phyloP scores from a whole-genome alignment of 2,888 invertebrate species.

The Tuta absoluta region DNA sequence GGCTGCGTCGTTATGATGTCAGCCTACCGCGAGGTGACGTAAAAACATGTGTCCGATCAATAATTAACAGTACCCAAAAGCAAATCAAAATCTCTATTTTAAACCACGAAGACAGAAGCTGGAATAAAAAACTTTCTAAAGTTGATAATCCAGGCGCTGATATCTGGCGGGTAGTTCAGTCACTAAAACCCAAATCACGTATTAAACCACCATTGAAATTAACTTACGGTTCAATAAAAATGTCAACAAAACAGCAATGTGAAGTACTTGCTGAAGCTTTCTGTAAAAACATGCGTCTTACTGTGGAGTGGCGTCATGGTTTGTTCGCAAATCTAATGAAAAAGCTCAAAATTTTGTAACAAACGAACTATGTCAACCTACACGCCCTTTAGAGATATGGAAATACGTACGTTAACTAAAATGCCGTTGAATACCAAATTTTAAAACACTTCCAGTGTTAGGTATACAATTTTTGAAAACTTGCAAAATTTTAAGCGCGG shows the following conservation, averaged over 20 bases:
- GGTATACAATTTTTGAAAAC: too few relatives aligned
- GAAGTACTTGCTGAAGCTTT: slow-evolving; percentile 24
- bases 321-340: slow-evolving; percentile 14
- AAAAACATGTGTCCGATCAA: slow-evolving; percentile 11
- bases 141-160: slow-evolving; percentile 27
- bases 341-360: neutral
- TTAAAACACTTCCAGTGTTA: too few relatives aligned
- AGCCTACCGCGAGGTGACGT: neutral
- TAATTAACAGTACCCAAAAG: slow-evolving; percentile 13
- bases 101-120: slow-evolving; percentile 15
- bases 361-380: neutral
- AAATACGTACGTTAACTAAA: slow-evolving; percentile 17
- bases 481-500: too few relatives aligned
- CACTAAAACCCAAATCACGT: slow-evolving; percentile 5
- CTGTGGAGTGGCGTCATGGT: slow-evolving; percentile 15
- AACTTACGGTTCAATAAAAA: slow-evolving; percentile 10
- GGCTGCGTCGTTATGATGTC: slow-evolving; percentile 5
- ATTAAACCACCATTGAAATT: slow-evolving; percentile 23
- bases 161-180: slow-evolving; percentile 24
- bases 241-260: slow-evolving; percentile 18
- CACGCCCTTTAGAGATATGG: neutral
- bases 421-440: too few relatives aligned
- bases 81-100: slow-evolving; percentile 1
- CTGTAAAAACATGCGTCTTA: slow-evolving; percentile 25
- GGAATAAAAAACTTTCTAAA: slow-evolving; percentile 24